Evolutionary conservation across 1,140 invertebrate genomes (phyloP), one percentile per base, ranked within the genome.

Genomic region (Drosophila tropicalis): DNA sequence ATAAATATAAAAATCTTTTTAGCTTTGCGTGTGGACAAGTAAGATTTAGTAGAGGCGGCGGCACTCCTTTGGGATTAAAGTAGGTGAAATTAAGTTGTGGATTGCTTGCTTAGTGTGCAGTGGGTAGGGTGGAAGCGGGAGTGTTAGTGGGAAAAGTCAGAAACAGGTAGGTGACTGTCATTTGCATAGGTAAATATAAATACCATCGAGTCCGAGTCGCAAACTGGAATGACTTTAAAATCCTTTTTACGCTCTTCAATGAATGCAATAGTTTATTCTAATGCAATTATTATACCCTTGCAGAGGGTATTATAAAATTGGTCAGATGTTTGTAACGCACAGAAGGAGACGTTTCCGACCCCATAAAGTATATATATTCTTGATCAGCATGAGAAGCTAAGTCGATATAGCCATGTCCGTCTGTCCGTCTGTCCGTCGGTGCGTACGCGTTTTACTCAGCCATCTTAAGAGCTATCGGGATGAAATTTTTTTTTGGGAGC

Each of bases 1-100:
- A 87, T 87, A 86, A 86, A 86, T 87, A 87, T 86, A 86, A 86
- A 86, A 86, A 87, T 87, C 83, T 87, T 79, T 76, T 61, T 65
- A 65, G 61, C 60, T 62, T 66, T 61, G 29, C 64, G 54, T 54
- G 70, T 67, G 62, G 29, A 69, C 67, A 44, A 63, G 57, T 62
- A 58, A 17, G 74, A 76, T 70, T 73, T 73, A 67, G 44, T 51
- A 51, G 44, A 51, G 34, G 56, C 29, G 34, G 56, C 29, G 56
- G 56, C 56, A 58, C 56, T 58, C 56, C 56, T 58, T 58, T 58
- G 56, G 56, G 56, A 58, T 58, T 58, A 58, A 58, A 58, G 56
- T 58, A 58, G 56, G 56, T 58, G 56, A 58, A 58, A 58, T 58
- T 58, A 17, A 51, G 44, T 51, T 51, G 44, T 51, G 44, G 44